A percentile compares a stretch with the other conserved stretches of the same genome.
Evolutionary conservation across 2,797 vertebrate species (phyloP).

Genomic region (Furcifer pardalis): DNA sequence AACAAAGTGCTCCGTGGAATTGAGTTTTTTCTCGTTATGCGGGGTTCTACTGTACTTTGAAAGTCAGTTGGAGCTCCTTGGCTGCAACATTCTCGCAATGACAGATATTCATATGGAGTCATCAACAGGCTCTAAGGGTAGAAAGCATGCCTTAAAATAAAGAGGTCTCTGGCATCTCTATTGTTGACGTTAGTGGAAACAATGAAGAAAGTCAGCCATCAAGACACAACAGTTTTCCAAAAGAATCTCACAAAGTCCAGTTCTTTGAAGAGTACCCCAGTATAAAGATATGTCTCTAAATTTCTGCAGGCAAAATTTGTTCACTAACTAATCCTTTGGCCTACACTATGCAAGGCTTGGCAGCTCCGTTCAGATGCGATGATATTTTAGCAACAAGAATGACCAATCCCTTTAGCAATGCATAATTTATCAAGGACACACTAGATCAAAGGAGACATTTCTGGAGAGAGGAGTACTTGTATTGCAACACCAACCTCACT

Average conservation of each 20-base stretch:
- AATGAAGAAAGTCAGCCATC: not conserved
- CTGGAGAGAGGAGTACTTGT: slow-evolving; percentile 59
- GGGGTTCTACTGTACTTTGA: too few relatives aligned
- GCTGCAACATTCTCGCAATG: not conserved
- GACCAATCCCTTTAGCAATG: slow-evolving; percentile 24
- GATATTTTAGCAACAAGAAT: slow-evolving; percentile 33
- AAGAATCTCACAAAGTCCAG: slow-evolving; percentile 11
- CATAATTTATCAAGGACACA: slow-evolving; percentile 54
- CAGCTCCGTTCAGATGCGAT: slow-evolving; percentile 1
- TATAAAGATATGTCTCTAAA: not conserved
- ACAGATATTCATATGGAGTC: not conserved
- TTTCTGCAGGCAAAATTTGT: slow-evolving; percentile 19
- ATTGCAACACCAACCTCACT: slow-evolving; percentile 43
- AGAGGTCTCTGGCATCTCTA: not conserved
- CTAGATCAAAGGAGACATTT: slow-evolving; percentile 52
- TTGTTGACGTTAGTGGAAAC: not conserved
- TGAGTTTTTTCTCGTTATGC: too few relatives aligned
- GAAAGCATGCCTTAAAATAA: not conserved
- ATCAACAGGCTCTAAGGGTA: not conserved
- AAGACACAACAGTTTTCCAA: slow-evolving; percentile 18
- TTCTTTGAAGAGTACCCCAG: not conserved
- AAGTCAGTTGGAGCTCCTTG: not conserved
- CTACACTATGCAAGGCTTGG: slow-evolving; percentile 27
- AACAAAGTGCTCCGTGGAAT: too few relatives aligned
- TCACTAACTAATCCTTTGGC: slow-evolving; percentile 13